A percentile compares a stretch with the other conserved stretches of the same genome.
Evolutionary conservation across 92 coral and sea anemone genomes (phyloP).

Genomic region (Parazoanthus atlanticus): DNA sequence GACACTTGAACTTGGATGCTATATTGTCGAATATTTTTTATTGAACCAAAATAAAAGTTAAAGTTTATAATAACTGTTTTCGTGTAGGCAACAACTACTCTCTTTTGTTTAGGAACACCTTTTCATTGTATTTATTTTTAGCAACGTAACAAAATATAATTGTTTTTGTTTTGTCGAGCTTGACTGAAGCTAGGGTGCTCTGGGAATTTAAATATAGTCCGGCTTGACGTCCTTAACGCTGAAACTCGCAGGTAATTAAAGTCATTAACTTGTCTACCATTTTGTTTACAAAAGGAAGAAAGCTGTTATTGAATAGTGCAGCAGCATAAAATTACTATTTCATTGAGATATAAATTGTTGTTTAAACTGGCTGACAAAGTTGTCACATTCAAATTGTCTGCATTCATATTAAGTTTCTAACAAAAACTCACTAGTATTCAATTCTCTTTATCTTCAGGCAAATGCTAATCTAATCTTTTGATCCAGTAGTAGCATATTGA

Average conservation of each 20-base stretch:
- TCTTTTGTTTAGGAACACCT: background rate
- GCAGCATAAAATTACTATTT: conserved; percentile 16
- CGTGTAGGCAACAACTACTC: background rate
- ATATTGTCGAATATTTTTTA: too few species aligned
- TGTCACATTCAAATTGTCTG: conserved; percentile 3
- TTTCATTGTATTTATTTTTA: background rate
- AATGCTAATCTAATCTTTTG: conserved; percentile 32
- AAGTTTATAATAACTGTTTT: background rate
- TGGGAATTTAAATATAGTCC: background rate
- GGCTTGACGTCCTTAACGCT: background rate
- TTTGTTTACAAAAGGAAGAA: conserved; percentile 24
- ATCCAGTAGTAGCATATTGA: background rate
- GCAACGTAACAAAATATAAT: background rate
- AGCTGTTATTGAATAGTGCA: conserved; percentile 13
- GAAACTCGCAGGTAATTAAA: background rate
- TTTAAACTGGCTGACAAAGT: conserved; percentile 5
- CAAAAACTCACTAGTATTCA: background rate
- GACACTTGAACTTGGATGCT: background rate
- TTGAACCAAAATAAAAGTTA: background rate
- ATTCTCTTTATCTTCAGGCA: background rate
- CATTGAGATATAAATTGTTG: conserved; percentile 6
- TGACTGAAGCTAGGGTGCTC: background rate
- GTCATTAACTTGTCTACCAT: conserved; percentile 3
- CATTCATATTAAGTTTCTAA: background rate
- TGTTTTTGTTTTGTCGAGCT: background rate